Evolutionary conservation across 2,888 invertebrate genomes (phyloP).

Genomic region (Cosmopolites sordidus): DNA sequence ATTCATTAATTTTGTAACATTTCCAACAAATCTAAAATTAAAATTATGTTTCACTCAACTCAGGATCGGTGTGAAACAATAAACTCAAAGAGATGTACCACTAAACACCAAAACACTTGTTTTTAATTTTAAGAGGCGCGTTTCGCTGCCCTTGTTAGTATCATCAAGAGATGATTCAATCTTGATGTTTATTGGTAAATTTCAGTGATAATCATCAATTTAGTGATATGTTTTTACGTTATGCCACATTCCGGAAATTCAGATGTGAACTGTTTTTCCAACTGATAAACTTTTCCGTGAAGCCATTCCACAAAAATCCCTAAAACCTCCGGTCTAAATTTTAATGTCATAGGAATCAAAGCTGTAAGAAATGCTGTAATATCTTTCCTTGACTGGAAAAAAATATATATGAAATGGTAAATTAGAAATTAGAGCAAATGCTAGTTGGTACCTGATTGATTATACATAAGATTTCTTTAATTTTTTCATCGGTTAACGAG

Average conservation of each 20-base stretch:
- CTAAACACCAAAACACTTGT: too few species aligned
- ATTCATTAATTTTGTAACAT: slow-evolving; percentile 20
- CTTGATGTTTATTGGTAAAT: too few species aligned
- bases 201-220: too few species aligned
- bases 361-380: slow-evolving; percentile 34
- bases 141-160: too few species aligned
- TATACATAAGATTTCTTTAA: slow-evolving; percentile 33
- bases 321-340: slow-evolving; percentile 33
- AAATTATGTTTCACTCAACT: too few species aligned
- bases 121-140: too few species aligned
- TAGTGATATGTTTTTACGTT: too few species aligned
- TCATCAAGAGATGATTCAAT: too few species aligned
- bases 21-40: slow-evolving; percentile 25
- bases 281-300: slow-evolving; percentile 31
- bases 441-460: slow-evolving; percentile 2
- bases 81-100: too few species aligned
- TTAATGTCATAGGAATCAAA: slow-evolving; percentile 38
- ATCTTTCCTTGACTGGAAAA: slow-evolving; percentile 19
- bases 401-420: neutral
- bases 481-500: slow-evolving; percentile 28
- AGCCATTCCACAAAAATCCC: slow-evolving; percentile 38
- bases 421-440: neutral
- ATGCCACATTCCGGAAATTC: slow-evolving; percentile 44
- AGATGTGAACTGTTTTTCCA: slow-evolving; percentile 32
- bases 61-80: too few species aligned